Percentiles rank a stretch among this genome's conserved stretches.
Conservation (phyloP, 2,888 invertebrate species). For the Heliconius cydno region DNA sequence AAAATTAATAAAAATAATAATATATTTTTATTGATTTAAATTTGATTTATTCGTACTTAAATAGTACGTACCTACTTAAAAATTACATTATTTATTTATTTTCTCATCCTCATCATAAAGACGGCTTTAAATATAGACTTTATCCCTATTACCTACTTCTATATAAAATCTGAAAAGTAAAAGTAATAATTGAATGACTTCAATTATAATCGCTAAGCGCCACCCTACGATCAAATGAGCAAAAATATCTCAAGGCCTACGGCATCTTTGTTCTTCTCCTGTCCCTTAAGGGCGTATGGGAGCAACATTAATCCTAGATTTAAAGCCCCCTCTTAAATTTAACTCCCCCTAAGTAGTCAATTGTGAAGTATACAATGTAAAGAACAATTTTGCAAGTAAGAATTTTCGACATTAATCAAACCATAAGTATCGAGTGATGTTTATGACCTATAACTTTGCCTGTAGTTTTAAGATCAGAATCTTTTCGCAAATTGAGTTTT, state of each 20-base stretch:
- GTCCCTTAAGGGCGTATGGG: neutral
- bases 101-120: neutral
- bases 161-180: neutral
- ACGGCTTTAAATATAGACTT: too few species aligned
- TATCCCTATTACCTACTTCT: too few species aligned
- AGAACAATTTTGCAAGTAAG: neutral
- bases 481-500: conserved; percentile 28
- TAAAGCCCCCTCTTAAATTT: neutral
- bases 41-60: neutral
- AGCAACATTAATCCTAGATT: conserved; percentile 26
- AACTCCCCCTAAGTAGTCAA: neutral
- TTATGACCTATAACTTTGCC: conserved; percentile 14
- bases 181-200: neutral
- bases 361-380: neutral
- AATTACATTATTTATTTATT: too few species aligned
- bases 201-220: neutral
- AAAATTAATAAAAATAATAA: too few species aligned
- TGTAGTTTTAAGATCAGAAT: conserved; percentile 28
- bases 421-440: conserved; percentile 15
- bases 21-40: neutral
- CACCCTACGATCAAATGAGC: neutral
- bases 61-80: too few species aligned
- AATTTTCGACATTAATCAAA: conserved; percentile 3
- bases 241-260: neutral
- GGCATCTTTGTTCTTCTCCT: conserved; percentile 14